These are phyloP conservation scores for Brachyalestes nurse DNA, from an alignment of 2,797 vertebrate species.

Conservation along the genomic window DNA sequence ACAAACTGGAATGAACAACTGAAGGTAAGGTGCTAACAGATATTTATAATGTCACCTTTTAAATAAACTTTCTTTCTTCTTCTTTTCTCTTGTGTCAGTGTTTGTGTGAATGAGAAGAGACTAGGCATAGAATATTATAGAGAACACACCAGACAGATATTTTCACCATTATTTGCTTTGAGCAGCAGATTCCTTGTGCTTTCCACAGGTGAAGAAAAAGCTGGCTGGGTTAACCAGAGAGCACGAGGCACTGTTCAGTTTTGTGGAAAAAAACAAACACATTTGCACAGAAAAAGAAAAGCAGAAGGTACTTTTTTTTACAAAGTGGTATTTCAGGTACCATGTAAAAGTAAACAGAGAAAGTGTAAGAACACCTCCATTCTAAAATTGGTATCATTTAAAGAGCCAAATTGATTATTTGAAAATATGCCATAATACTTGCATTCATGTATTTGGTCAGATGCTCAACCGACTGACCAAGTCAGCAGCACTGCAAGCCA, in stretches of 20 bases:
- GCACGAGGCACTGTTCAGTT: constrained; percentile 85
- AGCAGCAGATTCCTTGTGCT: constrained; percentile 4
- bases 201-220: constrained; percentile 85
- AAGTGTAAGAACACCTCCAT: too few relatives aligned
- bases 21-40: constrained; percentile 75
- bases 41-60: neutral
- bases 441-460: constrained; percentile 63
- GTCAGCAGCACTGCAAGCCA: constrained; percentile 82
- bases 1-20: constrained; percentile 86
- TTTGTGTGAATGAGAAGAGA: too few relatives aligned
- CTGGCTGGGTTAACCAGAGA: constrained; percentile 82
- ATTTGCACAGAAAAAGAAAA: constrained; percentile 84
- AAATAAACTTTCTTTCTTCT: neutral
- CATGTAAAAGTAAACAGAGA: neutral
- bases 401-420: too few relatives aligned
- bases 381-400: neutral
- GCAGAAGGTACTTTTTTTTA: constrained; percentile 76
- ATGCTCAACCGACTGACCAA: constrained; percentile 88
- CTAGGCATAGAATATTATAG: too few relatives aligned
- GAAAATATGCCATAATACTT: neutral
- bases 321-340: neutral
- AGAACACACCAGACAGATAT: too few relatives aligned
- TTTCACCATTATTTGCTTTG: neutral
- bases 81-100: too few relatives aligned
- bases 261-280: constrained; percentile 83